These are phyloP conservation scores for Stomatorhinus walkeri DNA, from an alignment of 2,797 vertebrate species.

Conservation along the genomic window DNA sequence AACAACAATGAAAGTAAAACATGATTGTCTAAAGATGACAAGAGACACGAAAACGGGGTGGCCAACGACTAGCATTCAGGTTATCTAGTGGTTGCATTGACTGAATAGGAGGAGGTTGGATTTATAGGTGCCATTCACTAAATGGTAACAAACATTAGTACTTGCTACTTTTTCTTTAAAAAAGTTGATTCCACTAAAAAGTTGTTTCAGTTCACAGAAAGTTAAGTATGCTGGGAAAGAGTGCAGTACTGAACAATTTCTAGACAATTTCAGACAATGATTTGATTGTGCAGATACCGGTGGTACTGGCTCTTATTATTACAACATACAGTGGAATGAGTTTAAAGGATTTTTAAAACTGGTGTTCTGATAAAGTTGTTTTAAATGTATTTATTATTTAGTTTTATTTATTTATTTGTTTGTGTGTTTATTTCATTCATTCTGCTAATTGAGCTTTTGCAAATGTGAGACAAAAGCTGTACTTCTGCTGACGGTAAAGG, in stretches of 20 bases:
- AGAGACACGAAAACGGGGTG: conserved; percentile 76
- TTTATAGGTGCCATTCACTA: conserved; percentile 44
- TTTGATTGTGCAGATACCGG: conserved; percentile 61
- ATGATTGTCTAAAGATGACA: conserved; percentile 99
- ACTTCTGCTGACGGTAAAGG: conserved; percentile 64
- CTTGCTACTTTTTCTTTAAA: conserved; percentile 53
- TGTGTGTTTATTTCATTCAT: background rate
- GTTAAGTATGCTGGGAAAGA: conserved; percentile 47
- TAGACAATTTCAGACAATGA: conserved; percentile 55
- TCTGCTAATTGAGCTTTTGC: conserved; percentile 26
- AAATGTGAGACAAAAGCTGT: conserved; percentile 49
- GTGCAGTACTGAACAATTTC: conserved; percentile 49
- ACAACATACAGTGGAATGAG: conserved; percentile 39
- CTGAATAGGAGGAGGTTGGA: conserved; percentile 51
- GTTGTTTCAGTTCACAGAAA: conserved; percentile 60
- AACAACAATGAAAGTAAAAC: conserved; percentile 70
- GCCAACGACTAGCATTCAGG: conserved; percentile 73
- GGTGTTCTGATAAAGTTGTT: conserved; percentile 33
- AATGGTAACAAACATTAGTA: conserved; percentile 58
- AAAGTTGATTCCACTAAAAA: conserved; percentile 53
- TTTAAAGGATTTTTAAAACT: conserved; percentile 26
- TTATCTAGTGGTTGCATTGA: conserved; percentile 79
- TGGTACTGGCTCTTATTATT: conserved; percentile 38
- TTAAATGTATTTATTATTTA: conserved; percentile 34
- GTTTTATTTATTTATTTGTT: background rate